Evolutionary conservation across 1,140 invertebrate species (phyloP).

Genomic region (Paralvinella palmiformis): DNA sequence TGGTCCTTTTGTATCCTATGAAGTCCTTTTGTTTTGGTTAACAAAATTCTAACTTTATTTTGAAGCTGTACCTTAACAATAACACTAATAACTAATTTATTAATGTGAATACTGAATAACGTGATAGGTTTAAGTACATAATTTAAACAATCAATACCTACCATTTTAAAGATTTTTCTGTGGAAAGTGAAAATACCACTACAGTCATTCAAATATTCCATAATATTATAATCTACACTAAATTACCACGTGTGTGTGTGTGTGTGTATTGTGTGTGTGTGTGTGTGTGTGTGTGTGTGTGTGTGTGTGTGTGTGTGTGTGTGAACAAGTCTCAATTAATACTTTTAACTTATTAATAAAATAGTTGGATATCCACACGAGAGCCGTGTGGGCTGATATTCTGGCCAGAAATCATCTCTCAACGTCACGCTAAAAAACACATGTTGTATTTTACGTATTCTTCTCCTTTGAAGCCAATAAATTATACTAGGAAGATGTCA

Average conservation of each 20-base stretch:
- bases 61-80: too few relatives aligned
- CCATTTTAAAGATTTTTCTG: too few relatives aligned
- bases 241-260: not conserved
- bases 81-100: too few relatives aligned
- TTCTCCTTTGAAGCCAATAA: not conserved
- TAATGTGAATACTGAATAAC: too few relatives aligned
- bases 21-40: too few relatives aligned
- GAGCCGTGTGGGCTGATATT: not conserved
- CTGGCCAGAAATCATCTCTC: not conserved
- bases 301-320: not conserved
- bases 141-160: too few relatives aligned
- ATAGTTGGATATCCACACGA: not conserved
- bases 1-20: too few relatives aligned
- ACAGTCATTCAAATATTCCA: too few relatives aligned
- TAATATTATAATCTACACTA: too few relatives aligned
- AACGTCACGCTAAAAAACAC: not conserved
- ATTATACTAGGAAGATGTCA: not conserved
- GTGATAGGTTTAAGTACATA: too few relatives aligned
- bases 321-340: not conserved
- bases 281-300: not conserved
- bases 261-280: not conserved
- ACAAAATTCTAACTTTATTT: too few relatives aligned
- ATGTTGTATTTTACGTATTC: not conserved
- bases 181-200: too few relatives aligned
- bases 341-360: not conserved